Evolutionary conservation across 2,888 invertebrate genomes (phyloP), one percentile per base, ranked within the genome.

Genomic region (Orthosia gothica): DNA sequence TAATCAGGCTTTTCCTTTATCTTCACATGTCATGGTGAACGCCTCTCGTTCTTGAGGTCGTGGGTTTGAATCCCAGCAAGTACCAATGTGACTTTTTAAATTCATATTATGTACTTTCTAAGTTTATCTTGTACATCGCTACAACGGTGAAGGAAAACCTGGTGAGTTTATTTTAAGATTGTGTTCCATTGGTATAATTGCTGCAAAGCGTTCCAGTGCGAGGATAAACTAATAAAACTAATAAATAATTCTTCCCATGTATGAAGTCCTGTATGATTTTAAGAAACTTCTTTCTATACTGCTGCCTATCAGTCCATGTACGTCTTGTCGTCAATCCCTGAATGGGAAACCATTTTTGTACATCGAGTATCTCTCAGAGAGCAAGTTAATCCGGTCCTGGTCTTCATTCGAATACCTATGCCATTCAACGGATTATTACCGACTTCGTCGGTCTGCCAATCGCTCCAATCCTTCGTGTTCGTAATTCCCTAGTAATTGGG

Each of bases 401-500:
- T 54, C 26, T 3, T 26, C n/a, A 45, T 40, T 32, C 3, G 40
- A 32, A 40, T 50, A 20, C 20, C 18, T 49, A 18, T 23, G 11
- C 2, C 20, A 59, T 45, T 52, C 49, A 49, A 58, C n/a, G 11
- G 58, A 13, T 79, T 50, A 32, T 50, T 3, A 54, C 5, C 45
- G 13, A 23, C 47, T 32, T 52, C 1, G 13, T 26, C 32, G 23
- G n/a, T 47, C 32, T n/a, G 62, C 47, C 57, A 58, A 18, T 15
- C 7, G 9, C 54, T 40, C 7, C 49, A 50, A 64, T 49, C 15
- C 18, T 32, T 59, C 40, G n/a, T 49, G 47, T n/a, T 20, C 23
- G 9, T 45, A 55, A 77, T 64, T 65, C 59, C 13, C 18, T n/a
- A 45, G 23, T 74, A 65, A 80, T 61, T 65, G 49, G 50, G 9